Evolutionary conservation across 2,888 invertebrate genomes (phyloP), one percentile per base, ranked within the genome.

Genomic region (Lepidocyrtoides sp.): DNA sequence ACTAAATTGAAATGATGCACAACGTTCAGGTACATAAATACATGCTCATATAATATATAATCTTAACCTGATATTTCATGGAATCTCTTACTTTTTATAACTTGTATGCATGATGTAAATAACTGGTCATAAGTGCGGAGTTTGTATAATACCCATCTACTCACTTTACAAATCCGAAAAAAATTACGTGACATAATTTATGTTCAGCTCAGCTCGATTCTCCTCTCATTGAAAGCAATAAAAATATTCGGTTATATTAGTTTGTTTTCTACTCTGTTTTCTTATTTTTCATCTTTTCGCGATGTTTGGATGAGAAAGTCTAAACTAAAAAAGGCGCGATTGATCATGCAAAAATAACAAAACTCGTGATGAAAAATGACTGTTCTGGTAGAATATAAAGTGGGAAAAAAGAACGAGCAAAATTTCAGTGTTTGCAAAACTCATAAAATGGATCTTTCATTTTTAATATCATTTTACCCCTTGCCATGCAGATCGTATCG

Each of bases 401-500:
- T 17, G 12, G 63, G 12, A 26, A 29, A 7, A 29, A 12, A 12
- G 5, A 10, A 44, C 17, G 2, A n/a, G 72, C 14, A 14, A 72
- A 72, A 23, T 44, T 44, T 44, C 72, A 44, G 44, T 72, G 72
- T 72, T 72, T 72, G 23, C 41, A 72, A 23, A 72, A 72, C 44
- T 72, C 44, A 72, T 72, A 44, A 72, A 72, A 72, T 5, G 20
- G 72, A 2, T 23, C n/a, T 44, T 72, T 44, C 32, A 10, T 44
- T 23, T 12, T 20, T 2, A 20, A 20, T 7, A 36, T 36, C 5
- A n/a, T 48, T 48, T 48, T 12, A 48, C n/a, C 41, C 41, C n/a
- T n/a, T n/a, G n/a, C n/a, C n/a, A n/a, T n/a, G n/a, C n/a, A n/a
- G n/a, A n/a, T n/a, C n/a, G n/a, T n/a, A n/a, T n/a, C n/a, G n/a